Evolutionary conservation across 2,113 vertebrate genomes (phyloP).

Genomic region (Pygoscelis adeliae): DNA sequence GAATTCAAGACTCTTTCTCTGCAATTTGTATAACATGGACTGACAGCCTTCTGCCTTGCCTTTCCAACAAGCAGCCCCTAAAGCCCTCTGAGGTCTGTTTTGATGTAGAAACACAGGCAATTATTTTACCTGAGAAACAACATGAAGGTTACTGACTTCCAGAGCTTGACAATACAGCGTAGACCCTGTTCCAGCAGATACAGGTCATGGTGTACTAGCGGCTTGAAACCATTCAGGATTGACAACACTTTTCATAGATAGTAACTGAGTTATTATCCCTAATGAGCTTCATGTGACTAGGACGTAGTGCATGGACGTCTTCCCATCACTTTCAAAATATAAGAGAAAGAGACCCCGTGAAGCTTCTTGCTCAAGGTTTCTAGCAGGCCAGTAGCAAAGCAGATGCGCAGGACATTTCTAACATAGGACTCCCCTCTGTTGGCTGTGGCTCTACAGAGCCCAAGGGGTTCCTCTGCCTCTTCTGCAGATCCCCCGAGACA

Average conservation of each 20-base stretch:
- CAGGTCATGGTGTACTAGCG: no score
- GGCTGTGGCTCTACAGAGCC: neutral
- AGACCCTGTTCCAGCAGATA: neutral
- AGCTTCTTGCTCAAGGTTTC: neutral
- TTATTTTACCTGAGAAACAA: neutral
- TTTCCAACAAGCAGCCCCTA: neutral
- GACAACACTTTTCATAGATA: neutral
- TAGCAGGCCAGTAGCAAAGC: neutral
- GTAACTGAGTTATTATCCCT: neutral
- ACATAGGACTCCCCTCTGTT: neutral
- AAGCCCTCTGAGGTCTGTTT: neutral
- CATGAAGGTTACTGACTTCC: neutral
- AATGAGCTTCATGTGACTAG: neutral
- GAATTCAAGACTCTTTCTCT: neutral
- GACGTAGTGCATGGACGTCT: accelerated
- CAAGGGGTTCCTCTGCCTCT: neutral
- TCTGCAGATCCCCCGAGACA: neutral
- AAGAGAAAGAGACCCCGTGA: neutral
- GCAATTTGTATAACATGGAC: neutral
- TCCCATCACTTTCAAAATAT: neutral
- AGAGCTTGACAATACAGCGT: neutral
- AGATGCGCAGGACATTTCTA: neutral
- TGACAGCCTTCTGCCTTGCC: neutral
- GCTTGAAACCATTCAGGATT: neutral
- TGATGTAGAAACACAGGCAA: neutral